These are phyloP conservation scores for Chamaea fasciata DNA, from an alignment of 2,113 vertebrate genomes.

Conservation along the genomic window DNA sequence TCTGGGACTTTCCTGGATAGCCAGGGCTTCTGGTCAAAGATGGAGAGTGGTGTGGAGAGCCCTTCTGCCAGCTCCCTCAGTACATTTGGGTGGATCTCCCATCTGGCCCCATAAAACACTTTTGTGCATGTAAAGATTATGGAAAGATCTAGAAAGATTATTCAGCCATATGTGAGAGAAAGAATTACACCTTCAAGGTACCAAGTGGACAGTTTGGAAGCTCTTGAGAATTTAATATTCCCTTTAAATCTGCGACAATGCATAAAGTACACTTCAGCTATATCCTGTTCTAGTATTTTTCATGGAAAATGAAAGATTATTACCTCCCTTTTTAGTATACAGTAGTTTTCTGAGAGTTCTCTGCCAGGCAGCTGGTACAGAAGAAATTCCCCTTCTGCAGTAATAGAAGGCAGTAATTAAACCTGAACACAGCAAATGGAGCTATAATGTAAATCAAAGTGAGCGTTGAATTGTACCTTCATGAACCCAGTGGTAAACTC, in stretches of 20 bases:
- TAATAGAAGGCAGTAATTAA: conserved; percentile 50
- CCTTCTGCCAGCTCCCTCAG: background rate
- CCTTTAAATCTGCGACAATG: background rate
- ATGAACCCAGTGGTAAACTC: conserved; percentile 4
- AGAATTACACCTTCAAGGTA: background rate
- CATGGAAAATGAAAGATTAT: conserved; percentile 35
- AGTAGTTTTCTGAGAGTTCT: conserved; percentile 25
- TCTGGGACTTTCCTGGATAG: background rate
- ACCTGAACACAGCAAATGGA: background rate
- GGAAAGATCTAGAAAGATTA: background rate
- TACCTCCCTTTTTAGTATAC: background rate
- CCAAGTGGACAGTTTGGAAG: background rate
- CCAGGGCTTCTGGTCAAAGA: background rate
- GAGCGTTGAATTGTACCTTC: conserved; percentile 30
- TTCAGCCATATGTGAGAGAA: background rate
- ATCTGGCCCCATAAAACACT: too few species aligned
- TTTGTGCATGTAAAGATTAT: background rate
- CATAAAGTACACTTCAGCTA: background rate
- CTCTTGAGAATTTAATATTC: background rate
- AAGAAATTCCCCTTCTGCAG: conserved; percentile 7
- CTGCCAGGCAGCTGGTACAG: conserved; percentile 5
- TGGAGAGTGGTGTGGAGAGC: background rate
- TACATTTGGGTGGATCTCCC: background rate
- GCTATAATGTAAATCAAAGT: conserved; percentile 41
- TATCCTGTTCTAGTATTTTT: background rate